phyloP scores from a whole-genome alignment of 2,113 vertebrate genomes.

The Mastomys natalensis region DNA sequence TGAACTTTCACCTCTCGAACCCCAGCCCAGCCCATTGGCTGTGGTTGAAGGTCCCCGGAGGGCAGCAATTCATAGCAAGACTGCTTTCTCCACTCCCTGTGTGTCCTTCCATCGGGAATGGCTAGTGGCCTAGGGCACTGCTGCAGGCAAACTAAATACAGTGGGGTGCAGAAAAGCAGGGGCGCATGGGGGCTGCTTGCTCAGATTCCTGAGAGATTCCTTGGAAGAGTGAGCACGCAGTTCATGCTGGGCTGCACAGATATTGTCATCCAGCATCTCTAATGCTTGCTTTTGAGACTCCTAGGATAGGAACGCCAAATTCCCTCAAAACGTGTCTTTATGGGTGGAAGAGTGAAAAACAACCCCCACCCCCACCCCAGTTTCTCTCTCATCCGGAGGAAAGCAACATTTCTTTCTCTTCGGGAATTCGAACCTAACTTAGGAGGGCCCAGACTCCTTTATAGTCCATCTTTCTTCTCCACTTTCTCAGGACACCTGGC shows the following conservation, averaged over 20 bases:
- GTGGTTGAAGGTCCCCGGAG: not conserved
- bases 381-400: not conserved
- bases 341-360: constrained; percentile 47
- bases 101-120: not conserved
- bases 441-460: constrained; percentile 24
- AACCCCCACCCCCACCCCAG: not conserved
- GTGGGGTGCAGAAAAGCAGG: not conserved
- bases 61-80: constrained; percentile 6
- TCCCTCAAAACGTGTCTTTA: constrained; percentile 53
- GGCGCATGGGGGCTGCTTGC: not conserved
- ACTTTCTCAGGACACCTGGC: constrained; percentile 1
- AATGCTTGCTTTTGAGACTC: not conserved
- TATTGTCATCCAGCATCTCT: not conserved
- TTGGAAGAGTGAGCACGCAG: not conserved
- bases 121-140: not conserved
- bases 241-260: not conserved
- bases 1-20: constrained; percentile 91
- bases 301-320: not conserved
- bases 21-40: constrained; percentile 79
- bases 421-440: constrained; percentile 14
- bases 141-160: not conserved
- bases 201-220: not conserved
- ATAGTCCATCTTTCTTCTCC: not conserved
- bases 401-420: not conserved
- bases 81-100: not conserved